A percentile compares a stretch with the other conserved stretches of the same genome.
Evolutionary conservation across 1,140 invertebrate species (phyloP).

Genomic region (Calephelis virginiensis): DNA sequence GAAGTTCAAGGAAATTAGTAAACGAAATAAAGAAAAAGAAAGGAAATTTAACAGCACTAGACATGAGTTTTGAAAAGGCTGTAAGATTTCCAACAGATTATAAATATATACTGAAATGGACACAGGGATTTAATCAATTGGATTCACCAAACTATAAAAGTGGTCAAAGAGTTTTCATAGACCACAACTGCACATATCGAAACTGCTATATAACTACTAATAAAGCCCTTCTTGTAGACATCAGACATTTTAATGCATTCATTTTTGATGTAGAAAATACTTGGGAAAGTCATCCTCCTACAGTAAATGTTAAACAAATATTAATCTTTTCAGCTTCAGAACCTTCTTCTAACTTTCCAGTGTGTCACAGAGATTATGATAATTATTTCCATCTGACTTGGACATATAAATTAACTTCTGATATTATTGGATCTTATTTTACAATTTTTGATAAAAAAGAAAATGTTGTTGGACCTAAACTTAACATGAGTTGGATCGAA

Average conservation of each 20-base stretch:
- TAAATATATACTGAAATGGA: constrained; percentile 55
- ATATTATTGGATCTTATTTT: constrained; percentile 41
- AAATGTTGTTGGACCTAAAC: constrained; percentile 45
- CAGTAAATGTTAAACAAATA: constrained; percentile 42
- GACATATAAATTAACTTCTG: constrained; percentile 55
- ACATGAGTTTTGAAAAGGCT: constrained; percentile 28
- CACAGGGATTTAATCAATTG: constrained; percentile 37
- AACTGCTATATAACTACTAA: constrained; percentile 54
- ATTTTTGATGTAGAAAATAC: constrained; percentile 55
- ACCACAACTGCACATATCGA: constrained; percentile 42
- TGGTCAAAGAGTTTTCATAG: constrained; percentile 46
- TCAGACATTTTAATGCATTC: constrained; percentile 52
- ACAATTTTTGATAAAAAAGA: constrained; percentile 43
- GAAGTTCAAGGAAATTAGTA: constrained; percentile 28
- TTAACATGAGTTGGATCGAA: constrained; percentile 48
- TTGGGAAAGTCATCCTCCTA: constrained; percentile 42
- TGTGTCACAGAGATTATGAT: constrained; percentile 43
- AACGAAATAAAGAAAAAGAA: constrained; percentile 32
- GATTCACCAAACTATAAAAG: constrained; percentile 28
- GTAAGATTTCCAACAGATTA: constrained; percentile 46
- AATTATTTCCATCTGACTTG: constrained; percentile 53
- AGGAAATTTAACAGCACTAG: constrained; percentile 25
- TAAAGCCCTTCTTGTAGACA: constrained; percentile 39
- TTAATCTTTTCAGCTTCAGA: constrained; percentile 52
- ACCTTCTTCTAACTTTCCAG: constrained; percentile 40